Base-by-base conservation (phyloP, 2,113 vertebrate genomes). In the Gasterosteus nipponicus region DNA sequence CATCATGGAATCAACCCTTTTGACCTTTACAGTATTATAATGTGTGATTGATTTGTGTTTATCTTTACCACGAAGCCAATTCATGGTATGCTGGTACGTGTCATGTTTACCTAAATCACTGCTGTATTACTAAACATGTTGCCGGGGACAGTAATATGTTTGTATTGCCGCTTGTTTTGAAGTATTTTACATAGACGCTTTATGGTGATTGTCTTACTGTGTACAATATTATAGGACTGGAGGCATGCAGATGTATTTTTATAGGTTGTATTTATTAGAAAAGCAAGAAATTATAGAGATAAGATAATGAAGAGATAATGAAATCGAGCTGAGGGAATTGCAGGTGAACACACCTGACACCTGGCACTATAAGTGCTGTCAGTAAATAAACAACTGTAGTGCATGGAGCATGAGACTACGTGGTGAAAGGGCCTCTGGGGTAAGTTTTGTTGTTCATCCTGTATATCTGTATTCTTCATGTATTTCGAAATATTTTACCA, bases 1-100 rank as follows among this genome's bases (percentile, higher is more conserved):
- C 71, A 76, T 70, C n/a, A 31, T 16, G 66, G 63, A 57, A 61
- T 22, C 42, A 63, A 75, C 47, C 58, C 35, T 42, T 38, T 38
- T 38, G 5, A 7, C 6, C 35, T 38, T 38, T 38, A 7, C 35
- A 38, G 4, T 7, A 38, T 38, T 67, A 38, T 47, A 60, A 3
- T 2, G n/a, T 49, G n/a, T 14, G 16, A 7, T 58, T 69, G 35
- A 47, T 68, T 68, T 67, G 6, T 35, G 16, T 47, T 29, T 42
- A 53, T 75, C n/a, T 33, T 26, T 35, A 42, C 46, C 44, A 59
- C 46, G 18, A 39, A 63, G 29, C 33, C 29, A 19, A 14, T 57
- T 10, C 4, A 64, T 51, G 22, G 41, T 44, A 11, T 11, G 5
- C 6, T 38, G 42, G 44, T 4, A 26, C 12, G 16, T 0, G 14